Base-by-base conservation (phyloP, 2,113 vertebrate species). In the Gallinago media region DNA sequence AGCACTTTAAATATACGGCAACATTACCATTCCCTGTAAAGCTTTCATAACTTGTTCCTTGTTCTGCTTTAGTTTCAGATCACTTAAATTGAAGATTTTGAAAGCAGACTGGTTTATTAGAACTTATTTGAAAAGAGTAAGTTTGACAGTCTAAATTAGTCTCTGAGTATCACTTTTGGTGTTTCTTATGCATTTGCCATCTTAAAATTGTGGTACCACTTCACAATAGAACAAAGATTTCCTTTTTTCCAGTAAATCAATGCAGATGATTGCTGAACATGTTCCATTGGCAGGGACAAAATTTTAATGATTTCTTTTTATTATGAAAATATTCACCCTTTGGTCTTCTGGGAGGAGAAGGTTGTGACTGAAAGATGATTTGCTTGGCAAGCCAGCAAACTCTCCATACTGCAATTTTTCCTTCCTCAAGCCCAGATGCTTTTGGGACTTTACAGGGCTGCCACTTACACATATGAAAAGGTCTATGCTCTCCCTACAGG, bases 241-340 rank as follows among this genome's bases (percentile, higher is more conserved):
- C 67, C 47, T 46, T 89, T 93, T 91, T 95, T 26, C 85, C 68
- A 46, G 85, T 96, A 95, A 95, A 92, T 88, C 83, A 68, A 78
- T 96, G 85, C 72, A 94, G 68, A 89, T 63, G 52, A 92, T 93
- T 94, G 55, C 66, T 65, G 77, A 88, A 8, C 65, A 78, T 54
- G 47, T 86, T 96, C 90, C 82, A 77, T 36, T 92, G 92, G 72
- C 82, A 92, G 63, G 46, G 32, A 67, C 9, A 86, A 80, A 66
- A 79, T 92, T 26, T 23, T 67, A 89, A 72, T 79, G 8, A 83
- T 70, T 93, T 86, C 19, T 79, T 92, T 94, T 96, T 75, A 76
- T 92, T 91, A 65, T 63, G 40, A 91, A 97, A 95, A 78, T 93
- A 92, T 91, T 95, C 72, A 89, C 27, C 44, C 79, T 71, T 92